Base-by-base conservation (phyloP, 2,888 invertebrate genomes). In the Sphaerophoria taeniata region DNA sequence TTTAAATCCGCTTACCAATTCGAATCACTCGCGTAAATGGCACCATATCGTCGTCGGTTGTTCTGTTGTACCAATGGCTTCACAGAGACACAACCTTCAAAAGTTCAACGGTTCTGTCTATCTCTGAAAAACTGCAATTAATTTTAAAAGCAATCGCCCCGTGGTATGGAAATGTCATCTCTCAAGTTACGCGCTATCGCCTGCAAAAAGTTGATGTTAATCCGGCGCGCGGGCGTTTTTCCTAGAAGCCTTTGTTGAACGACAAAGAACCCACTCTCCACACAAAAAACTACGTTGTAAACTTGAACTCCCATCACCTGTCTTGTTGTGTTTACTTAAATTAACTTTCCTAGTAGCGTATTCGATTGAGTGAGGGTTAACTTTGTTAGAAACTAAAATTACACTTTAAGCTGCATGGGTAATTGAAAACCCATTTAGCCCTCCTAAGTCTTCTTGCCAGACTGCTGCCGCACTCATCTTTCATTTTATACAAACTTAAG, bases 1-100 rank as follows among this genome's bases (percentile, higher is more conserved):
- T 70, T 83, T 34, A 61, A 84, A 76, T 75, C 61, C 75, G 75
- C 72, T 84, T 84, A 80, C 75, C 43, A 80, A 65, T 84, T 84
- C 84, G 16, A 76, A 67, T 70, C 84, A 84, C 74, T 74, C 65
- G 53, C 65, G 53, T 34, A 65, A 69, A 45, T 67, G 69, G 51
- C 53, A 14, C 11, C 9, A 33, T 53, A 7, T 49, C 47, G 36
- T 49, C 56, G 16, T 12, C 12, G 12, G 6, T 9, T 24, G 3
- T 7, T 16, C 24, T 34, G 39, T 7, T 51, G 11, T 12, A 7
- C 12, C 36, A 53, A n/a, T 39, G 39, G 12, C 24, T 16, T 24
- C 39, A n/a, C 9, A 39, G 39, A 14, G 43, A 43, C 24, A 60
- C 39, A 24, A 7, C 16, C 14, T 74, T 45, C 56, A 71, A 53